Evolutionary conservation across 2,797 vertebrate species (phyloP), one percentile per base, ranked within the genome.

Genomic region (Malurus leucopterus): DNA sequence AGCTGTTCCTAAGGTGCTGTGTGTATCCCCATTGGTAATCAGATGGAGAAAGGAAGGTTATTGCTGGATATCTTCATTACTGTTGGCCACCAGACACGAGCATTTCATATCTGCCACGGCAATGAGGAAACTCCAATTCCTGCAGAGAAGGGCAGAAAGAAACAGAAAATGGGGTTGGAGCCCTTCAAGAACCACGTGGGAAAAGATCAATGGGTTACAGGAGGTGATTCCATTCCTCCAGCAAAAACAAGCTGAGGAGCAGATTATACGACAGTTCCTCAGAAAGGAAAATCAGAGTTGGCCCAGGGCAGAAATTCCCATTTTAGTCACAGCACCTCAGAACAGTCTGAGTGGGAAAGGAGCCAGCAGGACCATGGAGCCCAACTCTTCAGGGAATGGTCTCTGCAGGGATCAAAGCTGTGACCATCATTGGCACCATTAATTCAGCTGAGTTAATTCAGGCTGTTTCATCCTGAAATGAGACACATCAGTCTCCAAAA

Each of bases 71-170:
- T 49, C 32, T 55, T 27, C 7, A 53, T 57, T 63, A 20, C 5
- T 63, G 5, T 6, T 24, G 30, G 9, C n/a, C 26, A 47, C 21
- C 67, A 57, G 59, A 41, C 30, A 53, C 3, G 22, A 51, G 49
- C 21, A 38, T 53, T 63, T 40, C 27, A 29, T 14, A 1, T 4
- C 21, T 0, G 1, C 34, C 13, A 2, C 0, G 19, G n/a, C 8
- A 16, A 21, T 0, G 4, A 16, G 15, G 13, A 64, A 68, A 36
- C 9, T 55, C 49, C 46, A 38, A 0, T 29, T 54, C 64, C 38
- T 36, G 32, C 11, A 32, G 24, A 69, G 50, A 9, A 55, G 7
- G 18, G 23, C 55, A 38, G 70, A 65, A 34, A 81, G 30, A 62
- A 84, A 29, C 0, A 21, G 68, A n/a, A n/a, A n/a, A 51, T 3